A percentile compares a stretch with the other conserved stretches of the same genome.
phyloP scores from a whole-genome alignment of 2,797 vertebrate species.

The Anas capensis region DNA sequence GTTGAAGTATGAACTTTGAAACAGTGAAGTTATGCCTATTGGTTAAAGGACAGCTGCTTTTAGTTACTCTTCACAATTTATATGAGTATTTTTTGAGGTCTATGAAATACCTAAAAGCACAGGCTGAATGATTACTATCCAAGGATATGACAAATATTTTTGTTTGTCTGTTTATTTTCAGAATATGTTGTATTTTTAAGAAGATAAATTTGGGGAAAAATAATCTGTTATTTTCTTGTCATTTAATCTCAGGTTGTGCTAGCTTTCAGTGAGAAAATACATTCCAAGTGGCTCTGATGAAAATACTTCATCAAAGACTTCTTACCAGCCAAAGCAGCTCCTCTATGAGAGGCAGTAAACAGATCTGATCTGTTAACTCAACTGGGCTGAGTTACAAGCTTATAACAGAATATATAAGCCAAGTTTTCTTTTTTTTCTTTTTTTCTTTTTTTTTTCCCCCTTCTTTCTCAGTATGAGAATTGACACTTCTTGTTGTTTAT shows the following conservation, averaged over 20 bases:
- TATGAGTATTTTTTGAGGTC: neutral
- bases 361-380: neutral
- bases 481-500: fast-evolving
- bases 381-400: neutral
- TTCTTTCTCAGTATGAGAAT: neutral
- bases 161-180: neutral
- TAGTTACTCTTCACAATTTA: neutral
- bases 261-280: neutral
- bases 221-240: fast-evolving
- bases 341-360: neutral
- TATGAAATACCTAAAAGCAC: neutral
- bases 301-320: neutral
- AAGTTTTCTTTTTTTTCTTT: neutral
- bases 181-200: neutral
- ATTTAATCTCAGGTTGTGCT: neutral
- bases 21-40: neutral
- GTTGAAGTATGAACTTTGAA: neutral
- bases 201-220: fast-evolving
- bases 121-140: neutral
- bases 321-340: neutral
- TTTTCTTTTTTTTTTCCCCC: neutral
- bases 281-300: fast-evolving
- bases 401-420: neutral
- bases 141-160: neutral
- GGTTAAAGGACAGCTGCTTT: neutral